Evolutionary conservation across 1,140 invertebrate genomes (phyloP).

Genomic region (Apis dorsata): DNA sequence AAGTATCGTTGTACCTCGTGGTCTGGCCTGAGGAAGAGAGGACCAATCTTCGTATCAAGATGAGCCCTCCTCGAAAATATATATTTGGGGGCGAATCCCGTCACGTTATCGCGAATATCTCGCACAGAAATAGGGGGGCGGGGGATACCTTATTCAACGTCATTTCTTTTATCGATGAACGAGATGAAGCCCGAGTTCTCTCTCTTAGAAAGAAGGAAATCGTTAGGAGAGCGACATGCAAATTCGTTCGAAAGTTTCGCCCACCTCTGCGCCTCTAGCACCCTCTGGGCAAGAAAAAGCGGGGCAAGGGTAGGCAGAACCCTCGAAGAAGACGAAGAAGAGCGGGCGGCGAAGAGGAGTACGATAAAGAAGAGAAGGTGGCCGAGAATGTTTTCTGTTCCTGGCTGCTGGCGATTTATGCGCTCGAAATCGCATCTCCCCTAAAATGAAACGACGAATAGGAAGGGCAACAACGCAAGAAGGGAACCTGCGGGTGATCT

Average conservation of each 20-base stretch:
- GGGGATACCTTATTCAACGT: constrained; percentile 59
- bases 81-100: constrained; percentile 36
- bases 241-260: constrained; percentile 68
- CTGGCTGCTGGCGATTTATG: constrained; percentile 66
- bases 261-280: constrained; percentile 54
- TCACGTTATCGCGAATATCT: constrained; percentile 54
- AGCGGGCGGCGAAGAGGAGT: constrained; percentile 15
- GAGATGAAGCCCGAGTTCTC: constrained; percentile 60
- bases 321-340: constrained; percentile 53
- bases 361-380: constrained; percentile 48
- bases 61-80: constrained; percentile 30
- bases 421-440: constrained; percentile 56
- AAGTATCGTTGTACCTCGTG: constrained; percentile 20
- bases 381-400: constrained; percentile 62
- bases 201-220: constrained; percentile 63
- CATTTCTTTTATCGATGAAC: constrained; percentile 67
- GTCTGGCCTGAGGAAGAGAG: neutral
- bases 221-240: constrained; percentile 71
- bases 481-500: constrained; percentile 34
- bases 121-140: constrained; percentile 35
- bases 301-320: constrained; percentile 47
- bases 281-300: constrained; percentile 64
- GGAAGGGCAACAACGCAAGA: constrained; percentile 2
- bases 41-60: constrained; percentile 43
- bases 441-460: constrained; percentile 60